Evolutionary conservation across 2,888 invertebrate genomes (phyloP).

Genomic region (Galerucella nymphaeae): DNA sequence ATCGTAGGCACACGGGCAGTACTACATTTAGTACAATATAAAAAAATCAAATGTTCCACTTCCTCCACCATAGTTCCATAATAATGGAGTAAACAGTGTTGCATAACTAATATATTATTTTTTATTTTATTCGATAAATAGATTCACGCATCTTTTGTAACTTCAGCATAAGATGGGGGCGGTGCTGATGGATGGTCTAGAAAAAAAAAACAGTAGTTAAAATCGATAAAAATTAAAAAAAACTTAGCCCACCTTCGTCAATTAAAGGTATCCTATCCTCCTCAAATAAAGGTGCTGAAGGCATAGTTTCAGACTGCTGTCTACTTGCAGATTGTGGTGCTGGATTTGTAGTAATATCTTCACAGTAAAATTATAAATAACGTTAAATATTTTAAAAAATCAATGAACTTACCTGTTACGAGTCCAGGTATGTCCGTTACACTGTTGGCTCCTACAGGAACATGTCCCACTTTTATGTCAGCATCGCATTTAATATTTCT

Average conservation of each 20-base stretch:
- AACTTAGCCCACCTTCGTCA: neutral
- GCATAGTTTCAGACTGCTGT: neutral
- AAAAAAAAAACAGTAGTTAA: neutral
- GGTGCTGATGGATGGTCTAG: neutral
- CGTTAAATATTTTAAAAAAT: neutral
- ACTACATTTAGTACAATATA: too few species aligned
- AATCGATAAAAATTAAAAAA: neutral
- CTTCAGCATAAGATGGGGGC: neutral
- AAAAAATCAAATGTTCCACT: too few species aligned
- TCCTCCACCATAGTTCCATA: too few species aligned
- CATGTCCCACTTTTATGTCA: constrained; percentile 4
- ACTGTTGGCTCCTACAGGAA: neutral
- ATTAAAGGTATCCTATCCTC: neutral
- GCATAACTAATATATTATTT: too few species aligned
- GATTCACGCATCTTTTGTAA: neutral
- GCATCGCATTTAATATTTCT: constrained; percentile 11
- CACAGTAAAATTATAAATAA: neutral
- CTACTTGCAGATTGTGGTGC: neutral
- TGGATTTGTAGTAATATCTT: neutral
- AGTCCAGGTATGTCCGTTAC: neutral
- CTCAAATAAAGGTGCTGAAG: neutral
- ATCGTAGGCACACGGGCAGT: too few species aligned
- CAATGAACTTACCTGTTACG: neutral
- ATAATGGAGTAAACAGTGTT: neutral
- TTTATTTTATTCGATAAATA: too few species aligned